Evolutionary conservation across 1,140 invertebrate species (phyloP).

Genomic region (Zaprionus africanus): DNA sequence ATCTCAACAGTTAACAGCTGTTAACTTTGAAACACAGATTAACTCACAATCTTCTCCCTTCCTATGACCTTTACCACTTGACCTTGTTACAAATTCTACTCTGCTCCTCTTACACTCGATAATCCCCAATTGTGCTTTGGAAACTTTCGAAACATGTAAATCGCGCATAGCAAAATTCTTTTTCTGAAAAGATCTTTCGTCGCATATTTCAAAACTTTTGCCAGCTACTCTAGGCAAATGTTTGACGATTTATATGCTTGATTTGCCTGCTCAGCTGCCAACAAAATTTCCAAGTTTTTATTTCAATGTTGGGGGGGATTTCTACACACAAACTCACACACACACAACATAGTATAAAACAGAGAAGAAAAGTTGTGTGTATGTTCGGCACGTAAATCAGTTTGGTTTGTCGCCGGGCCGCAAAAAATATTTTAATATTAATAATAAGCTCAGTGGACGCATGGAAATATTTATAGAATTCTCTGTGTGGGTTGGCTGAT

Average conservation of each 20-base stretch:
- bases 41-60: neutral
- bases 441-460: conserved; percentile 63
- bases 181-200: conserved; percentile 15
- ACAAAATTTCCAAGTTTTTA: conserved; percentile 42
- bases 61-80: conserved; percentile 12
- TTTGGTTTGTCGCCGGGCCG: conserved; percentile 61
- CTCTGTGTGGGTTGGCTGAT: conserved; percentile 21
- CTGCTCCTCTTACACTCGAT: conserved; percentile 8
- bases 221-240: conserved; percentile 15
- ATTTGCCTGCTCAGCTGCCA: conserved; percentile 64
- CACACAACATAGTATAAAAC: neutral
- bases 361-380: conserved; percentile 31
- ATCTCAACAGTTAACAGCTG: neutral
- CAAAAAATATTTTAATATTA: conserved; percentile 40
- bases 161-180: conserved; percentile 3
- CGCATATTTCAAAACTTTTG: conserved; percentile 39
- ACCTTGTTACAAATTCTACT: conserved; percentile 65
- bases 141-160: conserved; percentile 37
- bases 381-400: conserved; percentile 42
- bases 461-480: conserved; percentile 70
- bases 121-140: conserved; percentile 18
- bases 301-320: neutral
- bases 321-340: conserved; percentile 14
- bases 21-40: neutral
- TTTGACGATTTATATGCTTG: conserved; percentile 58